A percentile compares a stretch with the other conserved stretches of the same genome.
phyloP scores from a whole-genome alignment of 2,888 invertebrate species.

The Xiphydria camelus region DNA sequence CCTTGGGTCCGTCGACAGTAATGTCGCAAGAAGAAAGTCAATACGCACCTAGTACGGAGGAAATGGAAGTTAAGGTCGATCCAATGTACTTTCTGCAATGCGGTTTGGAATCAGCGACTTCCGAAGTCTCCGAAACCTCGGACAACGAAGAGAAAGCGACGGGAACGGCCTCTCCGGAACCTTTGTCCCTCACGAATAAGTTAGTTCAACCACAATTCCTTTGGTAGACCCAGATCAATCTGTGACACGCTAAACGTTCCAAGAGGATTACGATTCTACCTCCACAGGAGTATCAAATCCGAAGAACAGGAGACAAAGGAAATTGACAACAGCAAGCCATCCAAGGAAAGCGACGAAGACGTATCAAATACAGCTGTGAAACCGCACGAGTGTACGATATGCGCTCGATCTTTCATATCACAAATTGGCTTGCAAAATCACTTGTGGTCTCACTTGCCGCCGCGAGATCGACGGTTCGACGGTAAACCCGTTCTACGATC shows the following conservation, averaged over 20 bases:
- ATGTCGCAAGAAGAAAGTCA: conserved; percentile 30
- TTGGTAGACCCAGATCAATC: too few species aligned
- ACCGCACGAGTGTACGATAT: conserved; percentile 63
- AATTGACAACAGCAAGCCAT: conserved; percentile 10
- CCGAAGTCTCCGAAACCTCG: conserved; percentile 46
- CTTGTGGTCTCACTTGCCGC: conserved; percentile 63
- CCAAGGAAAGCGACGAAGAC: conserved; percentile 23
- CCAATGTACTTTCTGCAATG: conserved; percentile 71
- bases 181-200: conserved; percentile 35
- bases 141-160: conserved; percentile 50
- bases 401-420: conserved; percentile 62
- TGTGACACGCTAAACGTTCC: not conserved
- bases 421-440: conserved; percentile 67
- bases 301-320: not conserved
- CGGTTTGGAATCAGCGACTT: conserved; percentile 58
- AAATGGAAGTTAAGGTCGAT: conserved; percentile 72
- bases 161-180: conserved; percentile 28
- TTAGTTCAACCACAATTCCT: conserved; percentile 24
- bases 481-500: conserved; percentile 45
- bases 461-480: conserved; percentile 49
- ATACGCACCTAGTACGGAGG: conserved; percentile 49
- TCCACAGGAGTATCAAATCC: not conserved
- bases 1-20: conserved; percentile 28
- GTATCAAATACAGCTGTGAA: conserved; percentile 41
- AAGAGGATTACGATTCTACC: not conserved